Base-by-base conservation (phyloP, 1,140 invertebrate genomes). In the Rhopalosiphum padi region DNA sequence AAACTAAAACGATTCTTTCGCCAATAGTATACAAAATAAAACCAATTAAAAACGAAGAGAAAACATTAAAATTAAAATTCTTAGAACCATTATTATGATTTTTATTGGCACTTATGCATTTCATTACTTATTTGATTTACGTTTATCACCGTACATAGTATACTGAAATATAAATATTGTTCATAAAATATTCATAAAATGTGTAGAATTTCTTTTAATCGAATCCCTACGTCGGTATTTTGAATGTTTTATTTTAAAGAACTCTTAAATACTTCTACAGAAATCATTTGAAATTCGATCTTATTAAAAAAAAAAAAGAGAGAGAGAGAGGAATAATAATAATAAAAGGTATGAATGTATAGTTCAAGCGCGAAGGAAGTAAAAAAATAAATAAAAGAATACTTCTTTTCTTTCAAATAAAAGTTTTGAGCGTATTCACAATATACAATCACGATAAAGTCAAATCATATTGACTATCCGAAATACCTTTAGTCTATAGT, bases 131-230 rank as follows among this genome's bases (percentile, higher is more conserved):
- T 77, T 77, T 77, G 60, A 77, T 77, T 77, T 77, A 77, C 60
- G 60, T 77, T 77, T 77, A 77, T 77, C n/a, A 35, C 30, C 60
- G n/a, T n/a, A 5, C 30, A 77, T n/a, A 77, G n/a, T 21, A 77
- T n/a, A 77, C n/a, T n/a, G n/a, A 77, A 77, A n/a, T 77, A n/a
- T 77, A 77, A 77, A 77, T 77, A 77, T 77, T 77, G 60, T 77
- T n/a, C 60, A 77, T 77, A 77, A 77, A 86, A 41, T 43, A 41
- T 41, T 43, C 22, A 43, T 86, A 25, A 86, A 86, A 86, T 41
- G 83, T 86, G 21, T 88, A 88, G 30, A 88, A 51, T 88, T 22
- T n/a, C 30, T n/a, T 88, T 51, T 22, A 51, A 88, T 51, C 43
- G 30, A 88, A 88, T 51, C 30, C 18, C 46, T 46, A 51, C 86